Conservation (phyloP, 2,797 vertebrate genomes). For the Galagoides demidoff region DNA sequence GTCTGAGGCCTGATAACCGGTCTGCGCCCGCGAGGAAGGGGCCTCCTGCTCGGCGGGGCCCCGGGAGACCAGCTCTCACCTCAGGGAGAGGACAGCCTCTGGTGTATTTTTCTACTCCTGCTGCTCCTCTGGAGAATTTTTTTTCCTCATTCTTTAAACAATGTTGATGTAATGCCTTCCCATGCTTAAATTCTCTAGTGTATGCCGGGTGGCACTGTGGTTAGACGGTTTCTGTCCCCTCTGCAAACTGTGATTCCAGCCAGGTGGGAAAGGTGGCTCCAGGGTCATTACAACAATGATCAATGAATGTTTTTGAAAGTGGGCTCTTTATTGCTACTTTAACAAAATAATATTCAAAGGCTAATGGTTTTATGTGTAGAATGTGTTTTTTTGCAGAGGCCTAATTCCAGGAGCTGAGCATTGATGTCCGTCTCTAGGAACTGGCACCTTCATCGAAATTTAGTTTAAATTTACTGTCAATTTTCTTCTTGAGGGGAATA, state of each 20-base stretch:
- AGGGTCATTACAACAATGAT: neutral
- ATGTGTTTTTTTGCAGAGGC: neutral
- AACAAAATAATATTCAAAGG: neutral
- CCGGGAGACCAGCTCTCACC: neutral
- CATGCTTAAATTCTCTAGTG: slow-evolving; percentile 17
- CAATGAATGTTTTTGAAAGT: neutral
- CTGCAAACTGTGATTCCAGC: neutral
- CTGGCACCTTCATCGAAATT: neutral
- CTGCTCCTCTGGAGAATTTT: slow-evolving; percentile 37
- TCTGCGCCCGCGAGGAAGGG: neutral
- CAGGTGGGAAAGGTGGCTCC: neutral
- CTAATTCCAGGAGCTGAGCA: neutral
- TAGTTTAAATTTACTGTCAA: slow-evolving; percentile 30
- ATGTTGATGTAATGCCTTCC: slow-evolving; percentile 40
- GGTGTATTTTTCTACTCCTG: neutral
- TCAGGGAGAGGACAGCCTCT: slow-evolving; percentile 38
- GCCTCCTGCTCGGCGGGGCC: neutral
- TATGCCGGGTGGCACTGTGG: neutral
- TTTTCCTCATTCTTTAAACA: neutral
- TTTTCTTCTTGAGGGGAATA: neutral
- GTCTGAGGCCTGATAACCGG: neutral
- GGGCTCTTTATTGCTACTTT: neutral
- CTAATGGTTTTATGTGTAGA: neutral
- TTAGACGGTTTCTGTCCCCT: neutral
- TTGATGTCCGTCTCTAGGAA: neutral